Base-by-base conservation (phyloP, 92 coral and sea anemone genomes). In the Zoanthus sansibaricus region DNA sequence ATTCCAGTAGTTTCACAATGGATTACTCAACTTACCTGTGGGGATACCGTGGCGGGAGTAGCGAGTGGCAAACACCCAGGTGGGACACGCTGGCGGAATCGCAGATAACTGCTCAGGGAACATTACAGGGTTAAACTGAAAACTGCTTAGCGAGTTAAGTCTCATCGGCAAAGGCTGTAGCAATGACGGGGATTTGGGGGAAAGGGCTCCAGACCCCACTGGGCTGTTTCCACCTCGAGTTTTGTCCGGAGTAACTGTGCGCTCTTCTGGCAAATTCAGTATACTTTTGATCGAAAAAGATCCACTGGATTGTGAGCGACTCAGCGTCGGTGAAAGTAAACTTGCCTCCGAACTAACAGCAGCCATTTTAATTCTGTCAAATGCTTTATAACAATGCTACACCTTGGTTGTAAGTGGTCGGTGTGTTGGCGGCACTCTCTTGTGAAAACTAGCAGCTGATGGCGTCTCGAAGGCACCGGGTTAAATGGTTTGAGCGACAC, bases 221-320 rank as follows among this genome's bases (percentile, higher is more conserved):
- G 85, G 74, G 20, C 85, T 64, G 16, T 46, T 21, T 21, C 14
- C 61, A 80, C 9, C 21, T 80, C 46, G 44, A 66, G 54, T 20
- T 64, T 59, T 47, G 85, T 66, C 85, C 73, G 85, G 75, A 30
- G 75, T 64, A 10, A 56, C 47, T n/a, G 74, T 11, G 45, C 42
- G 70, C 55, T 89, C 86, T 21, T 89, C 92, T 5, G 92, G 75
- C 54, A 89, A 78, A 74, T 89, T 73, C 21, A 89, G 82, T 18
- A 89, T 47, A 15, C 79, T 84, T 89, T 79, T 86, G 54, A 89
- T 89, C 84, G 92, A 89, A 89, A 89, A 89, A 67, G 85, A 70
- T 15, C 70, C 75, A 72, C 74, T 21, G 47, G 21, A 66, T 80
- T 64, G 85, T 61, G 62, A 80, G 85, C 61, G 85, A 42, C 59